A percentile compares a stretch with the other conserved stretches of the same genome.
Conservation (phyloP, 2,113 vertebrate genomes). For the Pomatostomus ruficeps region DNA sequence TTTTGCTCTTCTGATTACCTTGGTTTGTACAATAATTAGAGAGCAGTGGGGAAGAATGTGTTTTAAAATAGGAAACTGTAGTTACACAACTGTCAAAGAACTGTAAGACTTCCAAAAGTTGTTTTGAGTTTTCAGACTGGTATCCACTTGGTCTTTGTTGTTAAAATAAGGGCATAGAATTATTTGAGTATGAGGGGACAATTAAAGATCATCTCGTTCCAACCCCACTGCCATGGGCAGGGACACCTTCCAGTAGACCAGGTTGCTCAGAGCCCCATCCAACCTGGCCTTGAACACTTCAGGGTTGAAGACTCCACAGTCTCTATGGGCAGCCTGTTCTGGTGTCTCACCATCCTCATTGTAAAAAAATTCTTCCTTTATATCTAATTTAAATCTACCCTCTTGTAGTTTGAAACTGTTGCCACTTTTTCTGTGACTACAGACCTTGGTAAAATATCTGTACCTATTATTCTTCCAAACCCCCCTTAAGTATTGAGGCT, state of each 20-base stretch:
- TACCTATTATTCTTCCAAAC: neutral
- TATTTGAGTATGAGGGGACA: neutral
- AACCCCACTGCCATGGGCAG: rapidly evolving
- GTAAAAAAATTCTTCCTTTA: neutral
- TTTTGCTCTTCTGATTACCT: neutral
- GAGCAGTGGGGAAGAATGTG: neutral
- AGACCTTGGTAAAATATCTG: neutral
- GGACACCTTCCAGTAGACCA: neutral
- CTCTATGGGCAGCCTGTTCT: neutral
- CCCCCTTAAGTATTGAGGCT: neutral
- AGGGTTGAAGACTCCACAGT: neutral
- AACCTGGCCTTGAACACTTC: neutral
- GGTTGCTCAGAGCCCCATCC: neutral
- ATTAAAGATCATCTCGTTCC: neutral
- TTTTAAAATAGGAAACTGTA: neutral
- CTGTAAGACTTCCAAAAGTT: neutral
- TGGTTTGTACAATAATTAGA: neutral
- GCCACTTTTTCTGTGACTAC: neutral
- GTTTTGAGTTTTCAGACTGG: neutral
- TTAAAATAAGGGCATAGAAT: neutral
- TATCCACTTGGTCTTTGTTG: neutral
- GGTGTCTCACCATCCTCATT: neutral
- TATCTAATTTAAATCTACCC: neutral
- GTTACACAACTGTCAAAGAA: neutral
- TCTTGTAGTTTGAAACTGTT: neutral